Conservation (phyloP, 2,888 invertebrate species). For the Drosophila trichaetosa region DNA sequence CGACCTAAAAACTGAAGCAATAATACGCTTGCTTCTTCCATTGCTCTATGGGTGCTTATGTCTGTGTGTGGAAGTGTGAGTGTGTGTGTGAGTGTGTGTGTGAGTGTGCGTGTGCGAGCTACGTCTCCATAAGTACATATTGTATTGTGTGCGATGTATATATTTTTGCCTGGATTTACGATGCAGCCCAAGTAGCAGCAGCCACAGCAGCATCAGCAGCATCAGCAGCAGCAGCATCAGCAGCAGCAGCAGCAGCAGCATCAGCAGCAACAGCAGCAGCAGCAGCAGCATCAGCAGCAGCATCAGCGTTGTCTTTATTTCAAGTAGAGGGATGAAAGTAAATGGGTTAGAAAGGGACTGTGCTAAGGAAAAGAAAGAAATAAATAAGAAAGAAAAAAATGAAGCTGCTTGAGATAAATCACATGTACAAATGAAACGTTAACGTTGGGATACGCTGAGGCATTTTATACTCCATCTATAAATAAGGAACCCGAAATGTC, state of each 20-base stretch:
- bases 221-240: not conserved
- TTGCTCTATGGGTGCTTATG: slow-evolving; percentile 24
- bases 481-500: slow-evolving; percentile 27
- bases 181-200: slow-evolving; percentile 56
- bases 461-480: slow-evolving; percentile 19
- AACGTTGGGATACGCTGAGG: slow-evolving; percentile 21
- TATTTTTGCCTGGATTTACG: slow-evolving; percentile 66
- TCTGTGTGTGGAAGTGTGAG: slow-evolving; percentile 16
- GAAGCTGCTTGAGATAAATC: slow-evolving; percentile 51
- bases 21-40: slow-evolving; percentile 74
- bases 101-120: slow-evolving; percentile 19
- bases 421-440: slow-evolving; percentile 56
- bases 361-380: not conserved
- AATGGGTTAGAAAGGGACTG: slow-evolving; percentile 38
- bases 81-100: slow-evolving; percentile 9
- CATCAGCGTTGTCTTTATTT: slow-evolving; percentile 66
- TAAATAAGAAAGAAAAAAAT: not conserved
- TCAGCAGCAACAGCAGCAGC: slow-evolving; percentile 8
- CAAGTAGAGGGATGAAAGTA: slow-evolving; percentile 49
- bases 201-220: slow-evolving; percentile 9
- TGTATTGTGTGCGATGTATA: slow-evolving; percentile 45
- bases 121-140: slow-evolving; percentile 48
- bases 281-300: slow-evolving; percentile 29
- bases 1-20: slow-evolving; percentile 68
- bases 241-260: slow-evolving; percentile 17